Evolutionary conservation across 1,140 invertebrate species (phyloP).

Genomic region (Nymphalis io): DNA sequence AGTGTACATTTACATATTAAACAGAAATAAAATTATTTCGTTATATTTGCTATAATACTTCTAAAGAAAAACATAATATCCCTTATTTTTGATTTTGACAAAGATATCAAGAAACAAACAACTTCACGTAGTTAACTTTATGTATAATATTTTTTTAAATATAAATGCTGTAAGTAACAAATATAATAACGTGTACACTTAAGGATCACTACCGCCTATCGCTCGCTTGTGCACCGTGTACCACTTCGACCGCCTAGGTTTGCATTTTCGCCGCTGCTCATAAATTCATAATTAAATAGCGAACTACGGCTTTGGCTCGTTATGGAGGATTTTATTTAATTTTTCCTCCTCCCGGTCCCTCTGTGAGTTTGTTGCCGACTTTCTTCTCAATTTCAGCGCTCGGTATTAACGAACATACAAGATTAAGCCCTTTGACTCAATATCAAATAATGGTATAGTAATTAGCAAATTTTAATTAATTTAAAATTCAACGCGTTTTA

Average conservation of each 20-base stretch:
- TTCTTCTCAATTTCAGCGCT: constrained; percentile 19
- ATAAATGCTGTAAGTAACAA: no score
- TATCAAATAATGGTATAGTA: background rate
- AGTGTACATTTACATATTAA: no score
- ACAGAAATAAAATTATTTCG: no score
- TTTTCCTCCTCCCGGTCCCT: constrained; percentile 43
- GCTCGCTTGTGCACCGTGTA: constrained; percentile 12
- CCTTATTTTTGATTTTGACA: no score
- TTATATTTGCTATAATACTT: no score
- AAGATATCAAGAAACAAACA: no score
- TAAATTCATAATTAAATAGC: constrained; percentile 77
- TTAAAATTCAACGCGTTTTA: background rate
- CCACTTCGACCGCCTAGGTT: constrained; percentile 42
- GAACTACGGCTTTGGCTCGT: constrained; percentile 61
- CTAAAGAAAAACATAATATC: no score
- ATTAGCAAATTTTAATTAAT: background rate
- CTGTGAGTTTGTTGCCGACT: constrained; percentile 23
- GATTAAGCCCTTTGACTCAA: constrained; percentile 23
- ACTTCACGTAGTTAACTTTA: no score
- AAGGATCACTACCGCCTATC: constrained; percentile 29
- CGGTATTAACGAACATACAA: constrained; percentile 19
- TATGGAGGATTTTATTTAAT: constrained; percentile 68
- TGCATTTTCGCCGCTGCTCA: constrained; percentile 68
- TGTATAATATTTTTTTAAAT: no score
- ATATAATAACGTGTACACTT: no score